Base-by-base conservation (phyloP, 2,888 invertebrate genomes). In the Cerastis leucographa region DNA sequence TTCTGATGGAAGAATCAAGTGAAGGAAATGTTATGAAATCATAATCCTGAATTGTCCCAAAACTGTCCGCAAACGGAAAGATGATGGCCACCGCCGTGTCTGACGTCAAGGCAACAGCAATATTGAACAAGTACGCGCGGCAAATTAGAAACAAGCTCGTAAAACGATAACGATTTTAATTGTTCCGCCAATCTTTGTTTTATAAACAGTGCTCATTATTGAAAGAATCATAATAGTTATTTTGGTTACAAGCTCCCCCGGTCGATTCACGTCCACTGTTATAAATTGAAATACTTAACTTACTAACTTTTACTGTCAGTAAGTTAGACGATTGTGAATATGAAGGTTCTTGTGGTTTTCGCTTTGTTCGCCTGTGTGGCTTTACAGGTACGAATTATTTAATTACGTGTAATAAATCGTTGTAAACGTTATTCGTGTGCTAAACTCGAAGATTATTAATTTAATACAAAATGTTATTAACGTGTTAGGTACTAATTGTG, bases 321-420 rank as follows among this genome's bases (percentile, higher is more conserved):
- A 70, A 76, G 75, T 82, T 71, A 67, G 62, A 79, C 81, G 61
- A 74, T 71, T 76, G 88, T 85, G 83, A 94, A 88, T 71, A 95
- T 95, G 95, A 95, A 95, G 92, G 85, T 92, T 67, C 80, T 95
- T 56, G 84, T 93, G 59, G 84, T 91, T 44, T 83, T 95, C 46
- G 94, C 93, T 69, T 79, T 95, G 69, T 92, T 94, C 86, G 94
- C 94, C 69, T 92, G 94, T 73, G 91, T 95, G 86, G 95, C 95
- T 80, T 86, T 95, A 46, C 95, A 96, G 95, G 96, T 96, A 91
- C 72, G 81, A 65, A 74, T 68, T 1, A 66, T 56, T 70, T 51
- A 68, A 35, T 59, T 19, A 62, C 35, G 56, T 68, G 56, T 64
- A 42, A 71, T 51, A 46, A 46, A 65, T 62, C 14, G 35, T 44